A percentile compares a stretch with the other conserved stretches of the same genome.
These are phyloP conservation scores for Charadrius vociferus DNA, from an alignment of 2,113 vertebrate species.

Conservation along the genomic window DNA sequence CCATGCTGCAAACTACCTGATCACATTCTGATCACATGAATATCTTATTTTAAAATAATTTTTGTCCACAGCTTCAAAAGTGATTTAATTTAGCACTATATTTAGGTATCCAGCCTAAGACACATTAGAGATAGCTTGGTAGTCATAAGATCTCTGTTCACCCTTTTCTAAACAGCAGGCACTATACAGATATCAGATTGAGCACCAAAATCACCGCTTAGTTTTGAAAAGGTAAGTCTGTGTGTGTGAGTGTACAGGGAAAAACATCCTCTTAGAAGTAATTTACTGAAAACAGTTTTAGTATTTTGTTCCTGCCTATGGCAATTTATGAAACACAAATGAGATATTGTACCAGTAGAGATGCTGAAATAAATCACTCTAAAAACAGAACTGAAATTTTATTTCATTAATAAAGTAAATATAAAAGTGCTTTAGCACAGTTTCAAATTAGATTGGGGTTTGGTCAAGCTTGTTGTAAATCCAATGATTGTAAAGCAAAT, in stretches of 20 bases:
- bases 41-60: not conserved
- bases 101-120: not conserved
- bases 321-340: slow-evolving; percentile 66
- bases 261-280: slow-evolving; percentile 45
- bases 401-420: slow-evolving; percentile 71
- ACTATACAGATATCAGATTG: not conserved
- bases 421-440: slow-evolving; percentile 54
- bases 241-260: not conserved
- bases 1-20: not conserved
- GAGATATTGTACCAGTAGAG: slow-evolving; percentile 25
- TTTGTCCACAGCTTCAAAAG: not conserved
- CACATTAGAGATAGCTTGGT: not conserved
- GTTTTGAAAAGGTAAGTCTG: not conserved
- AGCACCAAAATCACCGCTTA: not conserved
- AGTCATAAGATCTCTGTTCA: not conserved
- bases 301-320: slow-evolving; percentile 38
- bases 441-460: slow-evolving; percentile 67
- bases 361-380: slow-evolving; percentile 58
- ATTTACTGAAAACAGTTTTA: slow-evolving; percentile 44
- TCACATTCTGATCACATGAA: not conserved
- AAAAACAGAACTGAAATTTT: slow-evolving; percentile 62
- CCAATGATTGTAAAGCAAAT: slow-evolving; percentile 28
- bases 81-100: not conserved
- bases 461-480: slow-evolving; percentile 67
- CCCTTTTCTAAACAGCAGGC: not conserved